Evolutionary conservation across 2,797 vertebrate genomes (phyloP), one percentile per base, ranked within the genome.

Genomic region (Cossypha caffra): DNA sequence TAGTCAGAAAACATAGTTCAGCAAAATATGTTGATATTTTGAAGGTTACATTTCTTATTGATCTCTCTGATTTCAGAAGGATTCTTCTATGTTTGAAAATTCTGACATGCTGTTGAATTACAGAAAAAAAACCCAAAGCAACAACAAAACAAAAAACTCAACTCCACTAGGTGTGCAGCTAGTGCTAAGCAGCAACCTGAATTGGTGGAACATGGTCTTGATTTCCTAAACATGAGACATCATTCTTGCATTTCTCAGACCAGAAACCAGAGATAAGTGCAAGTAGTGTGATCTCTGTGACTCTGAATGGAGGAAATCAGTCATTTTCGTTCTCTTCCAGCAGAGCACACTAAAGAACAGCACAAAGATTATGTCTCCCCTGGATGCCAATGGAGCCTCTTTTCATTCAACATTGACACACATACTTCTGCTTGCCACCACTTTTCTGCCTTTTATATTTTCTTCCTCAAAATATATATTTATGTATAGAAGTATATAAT

Each of bases 361-460:
- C 43, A 45, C 2, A 1, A 78, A 48, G 10, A 7, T 11, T 45
- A 2, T 1, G 1, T 55, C 13, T 73, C 16, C 47, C 48, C 25
- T 84, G 33, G 16, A 38, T 83, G 31, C 33, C 63, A 33, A 38
- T 19, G 51, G 17, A 23, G 31, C 19, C 24, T 76, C 57, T 12
- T 26, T 69, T 69, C 45, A 8, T 64, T 58, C 73, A 57, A 9
- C 19, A 9, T 50, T 78, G 21, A 16, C 45, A 67, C 45, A 23
- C 16, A 23, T 37, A 13, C 5, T 51, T 50, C 26, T 67, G 7
- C 33, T 66, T 67, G 52, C 12, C 48, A 38, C 11, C 64, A 9
- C 13, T 76, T 50, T 68, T 68, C 38, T 66, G 20, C 17, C 11
- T 33, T 54, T 9, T 20, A 54, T 43, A 54, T 68, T 52, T 66